Evolutionary conservation across 2,113 vertebrate species (phyloP).

Genomic region (Ictidomys tridecemlineatus): DNA sequence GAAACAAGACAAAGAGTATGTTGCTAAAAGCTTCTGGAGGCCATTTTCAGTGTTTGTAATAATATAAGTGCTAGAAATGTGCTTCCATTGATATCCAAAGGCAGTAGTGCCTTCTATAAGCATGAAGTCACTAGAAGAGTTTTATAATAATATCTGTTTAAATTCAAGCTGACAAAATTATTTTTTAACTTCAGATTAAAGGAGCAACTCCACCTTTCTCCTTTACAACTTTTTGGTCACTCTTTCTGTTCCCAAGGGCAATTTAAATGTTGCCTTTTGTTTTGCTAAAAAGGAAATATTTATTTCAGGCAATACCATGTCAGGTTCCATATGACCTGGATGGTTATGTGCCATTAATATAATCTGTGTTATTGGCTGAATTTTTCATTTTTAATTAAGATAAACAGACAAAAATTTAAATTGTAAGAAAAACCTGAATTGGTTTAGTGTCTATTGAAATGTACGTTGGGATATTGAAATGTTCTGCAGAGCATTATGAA

Average conservation of each 20-base stretch:
- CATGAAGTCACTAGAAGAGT: background rate
- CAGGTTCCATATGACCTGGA: background rate
- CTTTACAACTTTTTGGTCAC: constrained; percentile 79
- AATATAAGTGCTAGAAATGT: constrained; percentile 79
- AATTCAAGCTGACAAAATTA: constrained; percentile 60
- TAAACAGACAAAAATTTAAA: background rate
- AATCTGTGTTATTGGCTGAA: background rate
- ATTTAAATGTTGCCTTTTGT: background rate
- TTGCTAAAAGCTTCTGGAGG: constrained; percentile 81
- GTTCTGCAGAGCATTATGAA: background rate
- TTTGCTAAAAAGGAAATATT: background rate
- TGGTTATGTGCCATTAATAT: background rate
- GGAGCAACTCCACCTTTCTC: constrained; percentile 84
- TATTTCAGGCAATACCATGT: background rate
- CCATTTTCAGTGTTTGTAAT: constrained; percentile 80
- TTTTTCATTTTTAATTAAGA: constrained; percentile 46
- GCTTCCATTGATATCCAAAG: constrained; percentile 77
- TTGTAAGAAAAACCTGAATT: background rate
- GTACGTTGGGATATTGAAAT: background rate
- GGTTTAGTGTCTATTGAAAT: background rate
- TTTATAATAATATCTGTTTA: constrained; percentile 63
- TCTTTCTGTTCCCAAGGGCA: background rate
- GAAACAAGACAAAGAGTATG: constrained; percentile 78
- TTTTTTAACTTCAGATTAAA: constrained; percentile 64
- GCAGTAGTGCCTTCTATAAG: constrained; percentile 60